Evolutionary conservation across 2,888 invertebrate species (phyloP), one percentile per base, ranked within the genome.

Genomic region (Lasioglossum malachurum): DNA sequence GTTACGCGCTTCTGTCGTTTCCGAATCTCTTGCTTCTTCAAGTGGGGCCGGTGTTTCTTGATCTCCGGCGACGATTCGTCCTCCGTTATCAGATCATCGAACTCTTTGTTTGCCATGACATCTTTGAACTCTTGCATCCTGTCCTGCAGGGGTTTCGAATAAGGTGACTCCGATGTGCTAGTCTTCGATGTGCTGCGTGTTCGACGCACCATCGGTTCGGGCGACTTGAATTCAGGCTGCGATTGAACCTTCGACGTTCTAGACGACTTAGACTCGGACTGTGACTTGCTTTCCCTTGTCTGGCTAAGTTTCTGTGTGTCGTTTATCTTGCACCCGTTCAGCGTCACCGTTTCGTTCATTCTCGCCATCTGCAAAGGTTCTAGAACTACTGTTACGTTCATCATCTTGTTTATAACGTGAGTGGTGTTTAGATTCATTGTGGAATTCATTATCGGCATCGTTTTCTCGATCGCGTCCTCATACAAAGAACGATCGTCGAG

Each of bases 401-500:
- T 92, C 75, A 92, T 89, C 84, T 90, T 93, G 4, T 93, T 91
- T 8, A 92, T 38, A 3, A 82, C 80, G 27, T 83, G 60, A 2
- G 92, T 92, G 14, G 87, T 79, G 81, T 93, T 94, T 2, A 92
- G 83, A 80, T 94, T 95, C 93, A 95, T 93, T 4, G 95, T 95
- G 4, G 95, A 95, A 87, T 94, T 95, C 93, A 94, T 92, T 23
- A 94, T 91, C 27, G 94, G 94, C 44, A 89, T 78, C 19, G 92
- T 91, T 85, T 94, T 95, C 5, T 92, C 93, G 53, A 94, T 89
- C 1, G 95, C 95, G 82, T 95, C 95, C 77, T 95, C 95, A 71
- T 95, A 95, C 86, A 95, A 87, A 1, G 95, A 95, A 5, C 86
- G 82, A 12, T 95, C 95, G 23, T 94, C 91, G 0, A 93, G 90